Percentiles rank a stretch among this genome's conserved stretches.
phyloP scores from a whole-genome alignment of 2,113 vertebrate species.

The Hemiprocne comata region DNA sequence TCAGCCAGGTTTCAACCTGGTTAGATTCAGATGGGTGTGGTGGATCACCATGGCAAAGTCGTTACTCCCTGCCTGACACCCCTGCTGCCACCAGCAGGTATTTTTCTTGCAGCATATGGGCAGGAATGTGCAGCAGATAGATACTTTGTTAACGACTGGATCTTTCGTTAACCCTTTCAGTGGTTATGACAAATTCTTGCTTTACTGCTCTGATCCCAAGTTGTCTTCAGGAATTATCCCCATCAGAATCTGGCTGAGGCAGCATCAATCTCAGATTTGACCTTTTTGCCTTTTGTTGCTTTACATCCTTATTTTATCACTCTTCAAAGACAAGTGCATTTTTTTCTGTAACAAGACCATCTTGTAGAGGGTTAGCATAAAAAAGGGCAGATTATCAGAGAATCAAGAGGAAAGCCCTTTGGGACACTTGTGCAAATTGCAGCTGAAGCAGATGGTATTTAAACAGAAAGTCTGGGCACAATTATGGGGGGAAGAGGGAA shows the following conservation, averaged over 20 bases:
- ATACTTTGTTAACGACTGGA: background rate
- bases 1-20: background rate
- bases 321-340: constrained; percentile 30
- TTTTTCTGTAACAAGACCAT: constrained; percentile 16
- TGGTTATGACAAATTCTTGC: background rate
- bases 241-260: background rate
- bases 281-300: background rate
- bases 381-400: background rate
- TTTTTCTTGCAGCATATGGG: background rate
- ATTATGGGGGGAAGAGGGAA: background rate
- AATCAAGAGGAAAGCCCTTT: constrained; percentile 28
- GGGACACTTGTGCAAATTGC: constrained; percentile 59
- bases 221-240: background rate
- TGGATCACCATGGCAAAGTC: background rate
- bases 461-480: constrained; percentile 33
- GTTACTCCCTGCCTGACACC: background rate
- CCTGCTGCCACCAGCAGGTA: background rate
- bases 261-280: background rate
- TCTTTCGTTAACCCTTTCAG: background rate
- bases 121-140: background rate
- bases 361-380: background rate
- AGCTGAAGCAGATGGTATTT: constrained; percentile 65
- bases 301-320: background rate
- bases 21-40: background rate
- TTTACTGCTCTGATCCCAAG: background rate